Conservation (phyloP, 2,888 invertebrate genomes). For the Stenolophus ochropezus region DNA sequence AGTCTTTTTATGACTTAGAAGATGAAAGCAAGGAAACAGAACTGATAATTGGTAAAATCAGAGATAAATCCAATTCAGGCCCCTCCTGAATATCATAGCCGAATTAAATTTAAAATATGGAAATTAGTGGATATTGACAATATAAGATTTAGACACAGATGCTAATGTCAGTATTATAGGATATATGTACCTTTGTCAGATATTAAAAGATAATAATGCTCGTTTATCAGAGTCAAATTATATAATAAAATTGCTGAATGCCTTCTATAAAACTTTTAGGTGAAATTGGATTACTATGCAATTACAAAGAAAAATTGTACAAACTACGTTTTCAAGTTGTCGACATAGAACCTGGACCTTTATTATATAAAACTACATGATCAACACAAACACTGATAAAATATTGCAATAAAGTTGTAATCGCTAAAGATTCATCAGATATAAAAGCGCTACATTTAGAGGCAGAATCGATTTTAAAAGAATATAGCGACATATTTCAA, state of each 20-base stretch:
- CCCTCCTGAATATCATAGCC: not conserved
- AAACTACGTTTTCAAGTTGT: slow-evolving; percentile 9
- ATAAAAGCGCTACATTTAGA: not conserved
- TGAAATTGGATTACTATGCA: not conserved
- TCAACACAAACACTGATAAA: not conserved
- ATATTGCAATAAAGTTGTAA: slow-evolving; percentile 6
- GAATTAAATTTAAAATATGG: not conserved
- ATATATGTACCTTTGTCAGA: not conserved
- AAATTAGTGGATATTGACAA: not conserved
- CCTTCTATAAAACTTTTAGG: no score
- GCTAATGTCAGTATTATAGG: slow-evolving; percentile 16
- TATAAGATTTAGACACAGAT: not conserved
- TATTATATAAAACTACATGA: not conserved
- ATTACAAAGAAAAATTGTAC: slow-evolving; percentile 6
- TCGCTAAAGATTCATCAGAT: not conserved
- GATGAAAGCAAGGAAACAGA: not conserved
- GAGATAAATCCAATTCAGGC: not conserved
- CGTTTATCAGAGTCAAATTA: not conserved
- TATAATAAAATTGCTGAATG: not conserved
- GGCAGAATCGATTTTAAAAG: slow-evolving; percentile 34
- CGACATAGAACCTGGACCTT: slow-evolving; percentile 17
- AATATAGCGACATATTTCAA: slow-evolving; percentile 30
- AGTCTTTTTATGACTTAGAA: not conserved
- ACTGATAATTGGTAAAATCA: slow-evolving; percentile 11
- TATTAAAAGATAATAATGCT: not conserved